Base-by-base conservation (phyloP, 1,140 invertebrate genomes). In the Ectropis grisescens region DNA sequence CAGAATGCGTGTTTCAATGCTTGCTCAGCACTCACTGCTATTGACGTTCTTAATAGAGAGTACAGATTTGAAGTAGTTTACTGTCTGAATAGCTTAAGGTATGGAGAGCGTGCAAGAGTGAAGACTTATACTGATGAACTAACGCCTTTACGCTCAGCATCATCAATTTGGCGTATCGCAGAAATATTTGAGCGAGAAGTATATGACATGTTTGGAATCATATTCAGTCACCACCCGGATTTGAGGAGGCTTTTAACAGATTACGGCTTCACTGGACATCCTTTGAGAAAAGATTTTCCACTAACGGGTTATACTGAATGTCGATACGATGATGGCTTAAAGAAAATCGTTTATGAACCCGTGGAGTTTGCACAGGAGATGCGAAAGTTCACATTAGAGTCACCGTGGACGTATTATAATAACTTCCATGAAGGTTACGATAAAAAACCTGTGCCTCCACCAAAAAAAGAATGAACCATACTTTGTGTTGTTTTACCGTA, bases 71-170 rank as follows among this genome's bases (percentile, higher is more conserved):
- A 97, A 91, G 83, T 98, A 29, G 87, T 98, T 10, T 99, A 99
- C 69, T 94, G 93, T 60, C 74, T 99, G 2, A 78, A 98, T 1
- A 98, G 96, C n/a, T 44, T 98, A n/a, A 86, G 92, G 39, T 99
- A 86, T 27, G 35, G 43, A 1, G 55, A 61, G 26, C 55, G 48
- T 33, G 61, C 47, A 0, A 49, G 48, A 47, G 66, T 69, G 3
- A 82, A 82, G 45, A 80, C 78, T 1, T 83, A 82, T 31, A 83
- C 79, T 0, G 78, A 83, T 34, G 82, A 82, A 53, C 41, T 82
- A 12, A 80, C 80, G 0, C 72, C 80, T 2, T 29, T 82, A 1
- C 67, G 69, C 22, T 83, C 80, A 0, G 69, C 65, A 1, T 74
- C 55, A 12, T 50, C 42, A 2, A 31, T 82, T n/a, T 83, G 76